A percentile compares a stretch with the other conserved stretches of the same genome.
Evolutionary conservation across 64 coral and sea anemone species (phyloP).

Genomic region (Pocillopora verrucosa): DNA sequence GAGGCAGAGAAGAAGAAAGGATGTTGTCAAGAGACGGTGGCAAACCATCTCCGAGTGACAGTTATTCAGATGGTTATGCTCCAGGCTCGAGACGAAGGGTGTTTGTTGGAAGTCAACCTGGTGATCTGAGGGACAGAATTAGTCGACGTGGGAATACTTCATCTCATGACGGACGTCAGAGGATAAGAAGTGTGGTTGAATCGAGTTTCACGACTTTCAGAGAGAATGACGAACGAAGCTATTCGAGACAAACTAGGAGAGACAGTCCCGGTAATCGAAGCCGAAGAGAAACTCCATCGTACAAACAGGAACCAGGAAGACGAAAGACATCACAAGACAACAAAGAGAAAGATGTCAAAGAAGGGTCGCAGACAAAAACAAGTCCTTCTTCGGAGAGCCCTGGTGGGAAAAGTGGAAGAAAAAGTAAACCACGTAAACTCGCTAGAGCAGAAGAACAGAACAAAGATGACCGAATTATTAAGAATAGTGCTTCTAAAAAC

Average conservation of each 20-base stretch:
- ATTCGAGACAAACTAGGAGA: not conserved
- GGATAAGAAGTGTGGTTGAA: not conserved
- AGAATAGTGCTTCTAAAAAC: not conserved
- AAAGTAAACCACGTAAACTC: constrained; percentile 17
- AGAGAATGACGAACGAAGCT: not conserved
- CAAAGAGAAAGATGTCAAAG: not conserved
- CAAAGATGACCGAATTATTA: not conserved
- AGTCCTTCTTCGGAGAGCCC: constrained; percentile 10
- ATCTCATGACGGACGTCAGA: not conserved
- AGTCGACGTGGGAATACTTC: not conserved
- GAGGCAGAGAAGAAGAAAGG: not conserved
- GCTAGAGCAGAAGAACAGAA: constrained; percentile 1
- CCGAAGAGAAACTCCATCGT: not conserved
- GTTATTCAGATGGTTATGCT: not conserved
- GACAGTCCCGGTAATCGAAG: not conserved
- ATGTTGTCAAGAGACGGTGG: not conserved
- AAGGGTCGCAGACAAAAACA: not conserved
- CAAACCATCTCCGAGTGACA: not conserved
- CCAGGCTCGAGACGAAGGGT: not conserved
- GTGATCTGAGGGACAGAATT: not conserved
- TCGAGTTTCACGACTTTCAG: not conserved
- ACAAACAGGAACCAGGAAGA: not conserved
- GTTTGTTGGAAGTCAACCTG: not conserved
- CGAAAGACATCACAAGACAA: not conserved
- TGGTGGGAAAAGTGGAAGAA: constrained; percentile 9